phyloP scores from a whole-genome alignment of 2,888 invertebrate species.

The Toxonevra muliebris region DNA sequence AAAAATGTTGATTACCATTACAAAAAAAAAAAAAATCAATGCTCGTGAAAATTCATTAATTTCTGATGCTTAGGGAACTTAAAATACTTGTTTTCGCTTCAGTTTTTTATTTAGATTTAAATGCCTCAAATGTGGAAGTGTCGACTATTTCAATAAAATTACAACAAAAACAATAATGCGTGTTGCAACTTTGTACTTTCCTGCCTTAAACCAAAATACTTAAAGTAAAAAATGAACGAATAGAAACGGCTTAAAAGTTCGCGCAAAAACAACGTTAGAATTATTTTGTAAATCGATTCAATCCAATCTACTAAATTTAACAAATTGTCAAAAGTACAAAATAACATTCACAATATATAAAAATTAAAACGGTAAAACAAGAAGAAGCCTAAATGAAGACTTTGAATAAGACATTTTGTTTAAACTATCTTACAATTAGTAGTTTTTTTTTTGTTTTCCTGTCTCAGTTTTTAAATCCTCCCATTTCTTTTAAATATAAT shows the following conservation, averaged over 20 bases:
- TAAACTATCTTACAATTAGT: slow-evolving; percentile 19
- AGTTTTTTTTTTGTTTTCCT: no score
- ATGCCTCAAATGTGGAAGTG: no score
- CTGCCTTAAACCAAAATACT: slow-evolving; percentile 7
- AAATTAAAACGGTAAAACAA: slow-evolving; percentile 21
- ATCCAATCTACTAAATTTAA: neutral
- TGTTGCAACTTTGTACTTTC: neutral
- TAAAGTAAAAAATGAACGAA: neutral
- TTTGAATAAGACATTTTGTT: slow-evolving; percentile 27
- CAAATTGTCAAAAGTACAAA: slow-evolving; percentile 41
- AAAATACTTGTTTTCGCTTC: no score
- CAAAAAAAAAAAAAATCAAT: no score
- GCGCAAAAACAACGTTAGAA: slow-evolving; percentile 18
- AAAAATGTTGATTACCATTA: no score
- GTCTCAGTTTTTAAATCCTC: no score
- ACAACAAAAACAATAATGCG: neutral
- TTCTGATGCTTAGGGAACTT: no score
- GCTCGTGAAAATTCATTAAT: no score
- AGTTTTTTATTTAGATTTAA: no score
- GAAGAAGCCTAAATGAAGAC: slow-evolving; percentile 37
- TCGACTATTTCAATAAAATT: no score
- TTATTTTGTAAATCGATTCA: slow-evolving; percentile 22
- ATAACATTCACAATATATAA: slow-evolving; percentile 39
- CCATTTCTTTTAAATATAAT: no score
- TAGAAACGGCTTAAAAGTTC: slow-evolving; percentile 11